Percentiles rank a stretch among this genome's conserved stretches.
Evolutionary conservation across 37 sponge, comb jelly and placozoan genomes (phyloP).

Genomic region (Spongilla lacustris): DNA sequence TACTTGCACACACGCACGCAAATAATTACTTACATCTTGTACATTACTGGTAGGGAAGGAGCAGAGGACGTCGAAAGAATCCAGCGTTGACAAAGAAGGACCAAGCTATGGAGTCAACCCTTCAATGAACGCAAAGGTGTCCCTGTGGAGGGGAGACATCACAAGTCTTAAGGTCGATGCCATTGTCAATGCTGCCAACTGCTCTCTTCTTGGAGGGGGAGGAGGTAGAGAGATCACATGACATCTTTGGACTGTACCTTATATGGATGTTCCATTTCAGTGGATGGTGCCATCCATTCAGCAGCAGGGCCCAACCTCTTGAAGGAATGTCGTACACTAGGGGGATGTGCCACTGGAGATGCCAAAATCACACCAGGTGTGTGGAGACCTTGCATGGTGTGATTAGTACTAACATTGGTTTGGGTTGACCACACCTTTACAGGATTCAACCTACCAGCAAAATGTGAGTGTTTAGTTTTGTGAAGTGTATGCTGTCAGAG

Average conservation of each 20-base stretch:
- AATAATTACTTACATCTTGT: too few species aligned
- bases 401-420: background rate
- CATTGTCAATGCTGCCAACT: slow-evolving; percentile 98
- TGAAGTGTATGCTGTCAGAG: background rate
- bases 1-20: too few species aligned
- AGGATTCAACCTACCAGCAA: slow-evolving; percentile 88
- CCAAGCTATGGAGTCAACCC: slow-evolving; percentile 4
- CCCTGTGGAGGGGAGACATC: slow-evolving; percentile 92
- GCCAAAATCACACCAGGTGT: slow-evolving; percentile 74
- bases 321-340: slow-evolving; percentile 70
- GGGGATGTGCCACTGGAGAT: slow-evolving; percentile 80
- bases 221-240: slow-evolving; percentile 31
- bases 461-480: slow-evolving; percentile 49
- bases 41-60: too few species aligned
- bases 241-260: background rate
- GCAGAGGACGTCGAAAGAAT: too few species aligned
- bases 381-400: background rate
- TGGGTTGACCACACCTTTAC: background rate
- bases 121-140: slow-evolving; percentile 69
- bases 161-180: slow-evolving; percentile 90
- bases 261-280: slow-evolving; percentile 14
- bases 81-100: too few species aligned
- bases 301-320: slow-evolving; percentile 77
- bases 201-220: slow-evolving; percentile 91
- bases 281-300: slow-evolving; percentile 91